Evolutionary conservation across 2,797 vertebrate genomes (phyloP), one percentile per base, ranked within the genome.

Genomic region (Esox lucius): DNA sequence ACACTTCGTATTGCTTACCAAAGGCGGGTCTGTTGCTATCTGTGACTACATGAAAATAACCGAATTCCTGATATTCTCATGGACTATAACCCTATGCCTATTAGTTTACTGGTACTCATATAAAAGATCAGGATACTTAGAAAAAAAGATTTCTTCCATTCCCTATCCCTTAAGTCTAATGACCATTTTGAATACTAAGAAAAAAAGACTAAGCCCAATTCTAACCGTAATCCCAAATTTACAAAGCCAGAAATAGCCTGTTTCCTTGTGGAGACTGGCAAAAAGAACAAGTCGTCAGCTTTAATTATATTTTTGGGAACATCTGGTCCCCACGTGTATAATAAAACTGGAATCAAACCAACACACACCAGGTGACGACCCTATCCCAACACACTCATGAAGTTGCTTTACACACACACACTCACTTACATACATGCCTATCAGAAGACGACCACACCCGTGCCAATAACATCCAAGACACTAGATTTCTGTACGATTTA

Each of bases 401-500:
- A 53, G 49, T 15, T 53, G 17, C 13, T 4, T 15, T 53, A 31
- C 61, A 66, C 16, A 17, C 3, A 6, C 51, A 28, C 48, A 70
- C 8, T 5, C 48, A 70, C 8, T 5, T 3, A 31, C 28, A 2
- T 39, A 39, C 35, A 39, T 39, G 35, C 35, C 2, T 39, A 39
- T 39, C 2, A 6, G 35, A 39, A 5, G 35, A 39, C 35, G 1
- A 31, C 3, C 35, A 39, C 17, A 6, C 12, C 24, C n/a, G 28
- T 19, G 46, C 22, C 48, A 68, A 71, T 48, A 35, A 72, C 39
- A 70, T 51, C 46, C 31, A 71, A 68, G 24, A 53, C 33, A 46
- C 16, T 65, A 66, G 56, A 72, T 87, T 89, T 80, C 70, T 82
- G 80, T 76, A 73, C 84, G 76, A 87, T 90, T 89, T 83, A 89